Conservation (phyloP, 2,113 vertebrate genomes). For the Phyllopteryx taeniolatus region DNA sequence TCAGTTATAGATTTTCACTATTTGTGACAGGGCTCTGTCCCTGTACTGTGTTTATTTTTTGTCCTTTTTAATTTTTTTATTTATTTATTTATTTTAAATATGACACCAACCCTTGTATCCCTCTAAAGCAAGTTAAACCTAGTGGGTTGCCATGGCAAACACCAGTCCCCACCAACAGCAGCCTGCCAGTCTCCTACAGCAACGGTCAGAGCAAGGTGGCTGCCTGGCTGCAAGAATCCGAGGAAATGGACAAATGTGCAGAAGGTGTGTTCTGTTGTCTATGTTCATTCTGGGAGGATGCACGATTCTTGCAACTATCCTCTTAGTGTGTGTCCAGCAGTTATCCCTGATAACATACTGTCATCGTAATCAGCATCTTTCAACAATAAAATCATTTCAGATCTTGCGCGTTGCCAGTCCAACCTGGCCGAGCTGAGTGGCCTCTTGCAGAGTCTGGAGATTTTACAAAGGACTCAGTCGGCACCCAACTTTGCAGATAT, state of each 20-base stretch:
- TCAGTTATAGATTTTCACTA: too few species aligned
- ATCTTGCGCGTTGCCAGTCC: slow-evolving; percentile 93
- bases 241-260: slow-evolving; percentile 97
- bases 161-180: slow-evolving; percentile 76
- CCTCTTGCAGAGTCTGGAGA: slow-evolving; percentile 95
- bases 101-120: not conserved
- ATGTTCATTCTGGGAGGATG: not conserved
- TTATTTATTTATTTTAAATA: not conserved
- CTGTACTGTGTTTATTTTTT: not conserved
- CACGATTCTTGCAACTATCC: slow-evolving; percentile 2
- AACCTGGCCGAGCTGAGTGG: slow-evolving; percentile 93
- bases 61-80: not conserved
- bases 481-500: slow-evolving; percentile 93
- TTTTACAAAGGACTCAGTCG: slow-evolving; percentile 96
- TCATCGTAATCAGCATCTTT: not conserved
- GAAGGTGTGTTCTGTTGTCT: slow-evolving; percentile 78
- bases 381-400: slow-evolving; percentile 66
- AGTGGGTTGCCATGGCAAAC: slow-evolving; percentile 83
- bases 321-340: not conserved
- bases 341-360: not conserved
- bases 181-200: slow-evolving; percentile 88
- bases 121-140: slow-evolving; percentile 74
- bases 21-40: too few species aligned
- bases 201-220: slow-evolving; percentile 95
- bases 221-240: slow-evolving; percentile 95